Conservation (phyloP, 1,140 invertebrate species). For the Zaprionus davidi region DNA sequence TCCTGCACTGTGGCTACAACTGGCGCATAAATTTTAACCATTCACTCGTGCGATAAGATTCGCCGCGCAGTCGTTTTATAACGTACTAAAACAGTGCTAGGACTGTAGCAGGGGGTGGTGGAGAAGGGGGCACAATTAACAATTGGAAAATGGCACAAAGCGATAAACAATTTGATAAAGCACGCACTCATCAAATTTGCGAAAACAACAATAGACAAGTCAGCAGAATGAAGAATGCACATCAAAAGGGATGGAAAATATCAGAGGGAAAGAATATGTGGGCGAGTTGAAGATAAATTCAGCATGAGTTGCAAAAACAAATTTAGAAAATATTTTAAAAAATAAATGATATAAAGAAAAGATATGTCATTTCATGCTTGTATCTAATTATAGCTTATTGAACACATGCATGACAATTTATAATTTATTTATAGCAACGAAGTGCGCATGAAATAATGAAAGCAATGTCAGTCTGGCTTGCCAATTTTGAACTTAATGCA, state of each 20-base stretch:
- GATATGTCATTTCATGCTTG: not conserved
- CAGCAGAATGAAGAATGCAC: not conserved
- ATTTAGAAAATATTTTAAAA: not conserved
- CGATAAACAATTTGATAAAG: slow-evolving; percentile 37
- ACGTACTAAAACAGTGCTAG: not conserved
- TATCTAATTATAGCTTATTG: too few species aligned
- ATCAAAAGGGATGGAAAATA: not conserved
- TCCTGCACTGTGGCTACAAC: slow-evolving; percentile 15
- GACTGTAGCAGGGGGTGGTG: not conserved
- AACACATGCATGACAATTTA: too few species aligned
- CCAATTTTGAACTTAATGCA: not conserved
- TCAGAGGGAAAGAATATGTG: not conserved
- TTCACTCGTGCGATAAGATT: slow-evolving; percentile 62
- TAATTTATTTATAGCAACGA: not conserved
- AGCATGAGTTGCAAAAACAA: not conserved
- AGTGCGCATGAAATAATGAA: not conserved
- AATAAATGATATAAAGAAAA: not conserved
- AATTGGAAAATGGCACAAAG: slow-evolving; percentile 27
- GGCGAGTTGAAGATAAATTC: not conserved
- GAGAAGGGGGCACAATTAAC: slow-evolving; percentile 27
- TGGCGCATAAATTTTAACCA: slow-evolving; percentile 68
- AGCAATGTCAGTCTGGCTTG: not conserved
- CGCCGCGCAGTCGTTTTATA: slow-evolving; percentile 31
- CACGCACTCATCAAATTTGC: slow-evolving; percentile 5
- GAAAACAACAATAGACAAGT: slow-evolving; percentile 2